phyloP scores from a whole-genome alignment of 1,140 invertebrate species.

The Gonatopus flavifemur region DNA sequence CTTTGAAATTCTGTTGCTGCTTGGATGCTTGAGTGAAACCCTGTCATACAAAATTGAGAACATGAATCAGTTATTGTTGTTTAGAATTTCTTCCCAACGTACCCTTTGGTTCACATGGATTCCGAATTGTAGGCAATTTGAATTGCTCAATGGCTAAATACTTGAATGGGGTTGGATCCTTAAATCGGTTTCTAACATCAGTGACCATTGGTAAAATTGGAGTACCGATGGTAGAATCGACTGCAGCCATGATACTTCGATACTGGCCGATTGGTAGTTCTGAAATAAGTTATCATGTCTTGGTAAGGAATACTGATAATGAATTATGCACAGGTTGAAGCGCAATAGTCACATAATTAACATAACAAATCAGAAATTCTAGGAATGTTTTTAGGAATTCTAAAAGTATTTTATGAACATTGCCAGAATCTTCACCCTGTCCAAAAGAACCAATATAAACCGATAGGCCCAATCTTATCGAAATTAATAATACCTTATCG shows the following conservation, averaged over 20 bases:
- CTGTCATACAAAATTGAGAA: no score
- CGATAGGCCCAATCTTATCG: no score
- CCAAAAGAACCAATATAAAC: no score
- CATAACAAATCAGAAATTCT: no score
- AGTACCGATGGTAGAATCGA: constrained; percentile 48
- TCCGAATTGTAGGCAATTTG: constrained; percentile 38
- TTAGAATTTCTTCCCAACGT: not conserved
- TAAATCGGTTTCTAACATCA: constrained; percentile 48
- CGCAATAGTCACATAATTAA: no score
- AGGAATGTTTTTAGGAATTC: no score
- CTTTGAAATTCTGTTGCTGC: not conserved
- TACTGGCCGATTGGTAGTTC: constrained; percentile 45
- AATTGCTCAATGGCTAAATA: constrained; percentile 43
- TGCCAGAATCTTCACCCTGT: no score
- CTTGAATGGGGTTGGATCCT: constrained; percentile 55
- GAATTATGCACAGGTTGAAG: no score
- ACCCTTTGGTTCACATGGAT: not conserved
- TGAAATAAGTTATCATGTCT: constrained; percentile 20
- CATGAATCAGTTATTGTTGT: not conserved
- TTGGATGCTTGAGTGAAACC: no score
- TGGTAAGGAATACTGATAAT: no score
- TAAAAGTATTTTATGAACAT: no score
- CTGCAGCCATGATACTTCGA: constrained; percentile 48
- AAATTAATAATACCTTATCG: no score
- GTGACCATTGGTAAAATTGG: constrained; percentile 45